Evolutionary conservation across 37 sponge, comb jelly and placozoan species (phyloP).

Genomic region (Aphrocallistes beatrix): DNA sequence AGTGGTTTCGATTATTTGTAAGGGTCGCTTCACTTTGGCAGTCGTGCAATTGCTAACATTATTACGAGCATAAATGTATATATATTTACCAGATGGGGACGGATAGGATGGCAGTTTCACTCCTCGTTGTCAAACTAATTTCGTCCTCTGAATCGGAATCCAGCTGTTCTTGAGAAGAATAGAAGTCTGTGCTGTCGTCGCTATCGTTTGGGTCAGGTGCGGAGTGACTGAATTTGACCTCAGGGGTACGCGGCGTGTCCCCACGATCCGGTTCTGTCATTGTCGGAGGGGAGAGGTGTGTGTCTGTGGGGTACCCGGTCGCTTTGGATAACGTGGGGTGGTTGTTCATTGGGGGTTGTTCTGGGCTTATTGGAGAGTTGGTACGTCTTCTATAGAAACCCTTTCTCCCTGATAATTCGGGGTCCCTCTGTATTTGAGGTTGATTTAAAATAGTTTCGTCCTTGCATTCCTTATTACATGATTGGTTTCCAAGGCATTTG

Average conservation of each 20-base stretch:
- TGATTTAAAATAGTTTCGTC: not conserved
- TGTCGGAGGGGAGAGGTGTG: not conserved
- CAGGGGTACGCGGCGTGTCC: not conserved
- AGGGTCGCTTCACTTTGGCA: too few species aligned
- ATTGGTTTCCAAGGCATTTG: not conserved
- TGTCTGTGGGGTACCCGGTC: not conserved
- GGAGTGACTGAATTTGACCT: not conserved
- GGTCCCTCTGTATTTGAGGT: not conserved
- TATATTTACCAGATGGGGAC: not conserved
- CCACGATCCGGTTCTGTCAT: not conserved
- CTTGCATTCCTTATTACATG: not conserved
- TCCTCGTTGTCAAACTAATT: not conserved
- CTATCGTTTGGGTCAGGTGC: not conserved
- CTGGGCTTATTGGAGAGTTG: not conserved
- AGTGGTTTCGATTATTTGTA: too few species aligned
- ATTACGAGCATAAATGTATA: too few species aligned
- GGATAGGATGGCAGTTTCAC: not conserved
- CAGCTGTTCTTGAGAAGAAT: not conserved
- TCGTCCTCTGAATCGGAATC: not conserved
- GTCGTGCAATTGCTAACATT: too few species aligned
- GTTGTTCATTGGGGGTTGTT: not conserved
- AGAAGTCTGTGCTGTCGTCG: not conserved
- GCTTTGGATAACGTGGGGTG: not conserved
- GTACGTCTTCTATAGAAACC: not conserved
- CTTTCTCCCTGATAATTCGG: not conserved